These are phyloP conservation scores for Tenualosa ilisha DNA, from an alignment of 2,797 vertebrate genomes.

Conservation along the genomic window DNA sequence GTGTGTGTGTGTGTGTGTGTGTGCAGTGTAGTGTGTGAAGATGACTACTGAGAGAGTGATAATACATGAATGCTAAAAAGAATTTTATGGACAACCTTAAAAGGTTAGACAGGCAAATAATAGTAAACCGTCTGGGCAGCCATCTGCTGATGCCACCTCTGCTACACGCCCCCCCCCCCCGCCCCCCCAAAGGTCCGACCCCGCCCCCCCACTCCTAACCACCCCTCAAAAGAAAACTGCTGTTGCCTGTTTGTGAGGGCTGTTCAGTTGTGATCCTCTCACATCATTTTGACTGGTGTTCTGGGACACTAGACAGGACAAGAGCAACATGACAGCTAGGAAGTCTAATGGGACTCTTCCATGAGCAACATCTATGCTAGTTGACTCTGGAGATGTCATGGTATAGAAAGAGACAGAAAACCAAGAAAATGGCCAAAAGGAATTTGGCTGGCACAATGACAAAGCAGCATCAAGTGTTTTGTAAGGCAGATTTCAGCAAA, in stretches of 20 bases:
- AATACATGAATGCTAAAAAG: background rate
- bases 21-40: background rate
- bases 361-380: background rate
- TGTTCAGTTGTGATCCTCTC: background rate
- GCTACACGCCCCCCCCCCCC: too few species aligned
- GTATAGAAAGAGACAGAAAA: background rate
- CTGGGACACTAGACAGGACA: background rate
- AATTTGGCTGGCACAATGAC: background rate
- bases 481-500: background rate
- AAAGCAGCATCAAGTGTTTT: background rate
- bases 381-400: background rate
- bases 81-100: background rate
- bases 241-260: background rate
- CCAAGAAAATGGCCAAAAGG: background rate
- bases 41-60: background rate
- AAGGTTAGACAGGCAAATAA: constrained; percentile 4
- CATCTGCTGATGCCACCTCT: background rate
- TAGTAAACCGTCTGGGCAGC: background rate
- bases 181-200: too few species aligned
- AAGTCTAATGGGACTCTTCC: background rate
- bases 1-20: background rate
- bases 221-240: background rate
- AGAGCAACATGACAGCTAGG: background rate
- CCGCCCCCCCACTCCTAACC: background rate
- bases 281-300: constrained; percentile 2